A percentile compares a stretch with the other conserved stretches of the same genome.
Conservation (phyloP, 2,888 invertebrate species). For the Diaprepes abbreviatus region DNA sequence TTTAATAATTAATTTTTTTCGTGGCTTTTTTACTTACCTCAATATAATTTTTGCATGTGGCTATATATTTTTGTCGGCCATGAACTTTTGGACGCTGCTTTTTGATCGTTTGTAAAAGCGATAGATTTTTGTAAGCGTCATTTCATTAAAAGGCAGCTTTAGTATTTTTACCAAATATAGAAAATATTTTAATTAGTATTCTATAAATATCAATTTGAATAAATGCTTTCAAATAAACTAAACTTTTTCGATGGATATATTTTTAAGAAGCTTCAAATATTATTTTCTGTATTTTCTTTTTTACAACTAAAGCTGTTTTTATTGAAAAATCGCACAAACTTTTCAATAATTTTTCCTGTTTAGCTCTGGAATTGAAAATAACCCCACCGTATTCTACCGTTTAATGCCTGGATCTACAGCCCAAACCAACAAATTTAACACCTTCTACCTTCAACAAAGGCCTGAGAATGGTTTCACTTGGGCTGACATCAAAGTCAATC, state of each 20-base stretch:
- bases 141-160: slow-evolving; percentile 47
- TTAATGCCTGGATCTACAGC: slow-evolving; percentile 96
- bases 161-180: slow-evolving; percentile 52
- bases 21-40: slow-evolving; percentile 29
- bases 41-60: slow-evolving; percentile 61
- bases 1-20: too few relatives aligned
- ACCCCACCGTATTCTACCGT: slow-evolving; percentile 95
- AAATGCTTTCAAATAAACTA: too few relatives aligned
- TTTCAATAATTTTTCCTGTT: slow-evolving; percentile 50
- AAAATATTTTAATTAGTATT: slow-evolving; percentile 50
- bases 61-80: slow-evolving; percentile 66
- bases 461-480: slow-evolving; percentile 93
- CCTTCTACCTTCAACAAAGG: slow-evolving; percentile 95
- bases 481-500: slow-evolving; percentile 97
- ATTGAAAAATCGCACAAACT: slow-evolving; percentile 17
- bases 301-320: slow-evolving; percentile 41
- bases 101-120: slow-evolving; percentile 57
- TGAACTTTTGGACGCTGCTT: slow-evolving; percentile 58
- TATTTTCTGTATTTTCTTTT: slow-evolving; percentile 49
- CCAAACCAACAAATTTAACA: slow-evolving; percentile 95
- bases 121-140: slow-evolving; percentile 42
- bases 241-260: too few relatives aligned
- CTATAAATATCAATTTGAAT: slow-evolving; percentile 32
- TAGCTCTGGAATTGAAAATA: slow-evolving; percentile 97
- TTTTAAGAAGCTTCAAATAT: too few relatives aligned